phyloP scores from a whole-genome alignment of 2,113 vertebrate genomes.

The Bujurquina vittata region DNA sequence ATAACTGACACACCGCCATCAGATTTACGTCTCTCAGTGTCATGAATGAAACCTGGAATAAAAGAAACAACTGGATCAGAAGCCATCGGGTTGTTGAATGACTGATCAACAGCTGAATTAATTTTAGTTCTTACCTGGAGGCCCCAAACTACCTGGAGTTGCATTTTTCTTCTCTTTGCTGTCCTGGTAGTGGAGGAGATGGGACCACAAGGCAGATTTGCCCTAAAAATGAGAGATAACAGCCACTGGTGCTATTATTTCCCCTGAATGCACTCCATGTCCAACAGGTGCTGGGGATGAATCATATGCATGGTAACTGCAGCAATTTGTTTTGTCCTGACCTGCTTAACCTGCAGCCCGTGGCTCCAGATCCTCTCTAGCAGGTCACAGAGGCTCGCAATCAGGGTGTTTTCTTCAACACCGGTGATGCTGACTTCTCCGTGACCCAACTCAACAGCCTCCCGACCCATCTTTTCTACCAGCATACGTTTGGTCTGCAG shows the following conservation, averaged over 20 bases:
- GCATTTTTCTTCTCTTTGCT: slow-evolving; percentile 90
- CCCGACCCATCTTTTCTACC: slow-evolving; percentile 98
- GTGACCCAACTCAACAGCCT: slow-evolving; percentile 95
- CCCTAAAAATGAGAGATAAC: slow-evolving; percentile 80
- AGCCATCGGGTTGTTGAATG: not conserved
- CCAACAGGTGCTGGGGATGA: too few species aligned
- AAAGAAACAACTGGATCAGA: not conserved
- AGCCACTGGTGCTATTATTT: not conserved
- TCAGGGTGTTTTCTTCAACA: slow-evolving; percentile 95
- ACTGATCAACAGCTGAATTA: not conserved
- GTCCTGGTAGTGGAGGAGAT: slow-evolving; percentile 95
- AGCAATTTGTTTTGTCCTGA: slow-evolving; percentile 26
- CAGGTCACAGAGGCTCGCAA: slow-evolving; percentile 95
- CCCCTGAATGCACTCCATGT: not conserved
- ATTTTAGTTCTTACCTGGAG: slow-evolving; percentile 82
- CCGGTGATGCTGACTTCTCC: slow-evolving; percentile 97
- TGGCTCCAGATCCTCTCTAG: slow-evolving; percentile 99
- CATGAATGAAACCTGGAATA: slow-evolving; percentile 88
- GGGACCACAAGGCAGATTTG: slow-evolving; percentile 98
- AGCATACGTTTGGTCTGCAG: slow-evolving; percentile 96
- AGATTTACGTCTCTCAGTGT: slow-evolving; percentile 95
- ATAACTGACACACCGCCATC: slow-evolving; percentile 88
- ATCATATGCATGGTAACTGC: not conserved
- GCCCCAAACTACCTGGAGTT: slow-evolving; percentile 87
- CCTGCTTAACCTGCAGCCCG: slow-evolving; percentile 95